Evolutionary conservation across 2,797 vertebrate genomes (phyloP), one percentile per base, ranked within the genome.

Genomic region (Phalloptychus januarius): DNA sequence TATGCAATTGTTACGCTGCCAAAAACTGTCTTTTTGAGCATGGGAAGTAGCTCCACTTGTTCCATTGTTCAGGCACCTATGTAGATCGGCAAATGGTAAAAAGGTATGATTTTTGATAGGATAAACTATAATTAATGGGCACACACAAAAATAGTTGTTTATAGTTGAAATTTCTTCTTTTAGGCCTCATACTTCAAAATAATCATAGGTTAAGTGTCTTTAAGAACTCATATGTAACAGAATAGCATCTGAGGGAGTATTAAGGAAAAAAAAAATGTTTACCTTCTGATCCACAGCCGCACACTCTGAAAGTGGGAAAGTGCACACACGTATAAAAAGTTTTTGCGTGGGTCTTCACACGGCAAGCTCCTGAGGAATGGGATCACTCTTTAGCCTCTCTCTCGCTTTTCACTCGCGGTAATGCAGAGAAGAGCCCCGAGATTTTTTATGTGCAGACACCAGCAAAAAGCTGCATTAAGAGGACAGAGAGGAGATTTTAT

Each of bases 401-500:
- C 61, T 54, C 52, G 38, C 25, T 44, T 73, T 69, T 61, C 48
- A 71, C 75, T 71, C 40, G 45, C 42, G 28, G 83, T 91, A 86
- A 89, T 88, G 86, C 89, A 69, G 81, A 79, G 82, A 82, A 81
- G 88, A 91, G 88, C 91, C 86, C 79, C 86, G 85, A 94, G 91
- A 91, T 90, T 85, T 84, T 91, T 86, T 90, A 90, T 81, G 78
- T 93, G 93, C 92, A 91, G 83, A 92, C 89, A 88, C 87, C 87
- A 92, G 90, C 90, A 90, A 87, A 93, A 92, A 87, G 80, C 83
- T 79, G 90, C 90, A 93, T 93, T 94, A 92, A 80, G 75, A 80
- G 87, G 90, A 91, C 83, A 83, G 83, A 88, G 87, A 79, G 78
- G 82, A 86, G 88, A 90, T 91, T 91, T 89, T 87, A 80, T 65